Evolutionary conservation across 2,797 vertebrate genomes (phyloP).

Genomic region (Sebastes flavidus): DNA sequence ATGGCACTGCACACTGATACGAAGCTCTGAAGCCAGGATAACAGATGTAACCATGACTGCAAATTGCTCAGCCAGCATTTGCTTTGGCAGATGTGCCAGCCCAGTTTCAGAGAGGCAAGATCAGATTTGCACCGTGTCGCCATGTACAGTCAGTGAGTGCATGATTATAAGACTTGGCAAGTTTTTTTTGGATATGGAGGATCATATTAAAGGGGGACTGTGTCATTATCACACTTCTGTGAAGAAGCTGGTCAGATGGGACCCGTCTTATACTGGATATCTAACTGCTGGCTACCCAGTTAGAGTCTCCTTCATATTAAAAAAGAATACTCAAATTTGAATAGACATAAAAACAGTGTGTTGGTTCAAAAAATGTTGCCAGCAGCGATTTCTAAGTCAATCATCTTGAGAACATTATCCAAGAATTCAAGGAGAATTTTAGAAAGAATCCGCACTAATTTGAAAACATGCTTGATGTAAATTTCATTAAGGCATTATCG

Average conservation of each 20-base stretch:
- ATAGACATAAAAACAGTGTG: conserved; percentile 1
- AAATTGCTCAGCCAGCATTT: conserved; percentile 40
- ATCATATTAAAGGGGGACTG: background rate
- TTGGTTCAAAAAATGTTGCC: conserved; percentile 12
- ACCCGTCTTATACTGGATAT: conserved; percentile 2
- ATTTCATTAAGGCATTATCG: conserved; percentile 62
- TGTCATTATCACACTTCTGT: conserved; percentile 18
- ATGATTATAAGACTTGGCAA: conserved; percentile 29
- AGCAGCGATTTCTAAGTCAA: conserved; percentile 11
- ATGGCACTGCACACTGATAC: conserved; percentile 12
- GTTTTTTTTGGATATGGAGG: background rate
- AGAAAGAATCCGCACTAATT: conserved; percentile 45
- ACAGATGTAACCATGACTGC: conserved; percentile 42
- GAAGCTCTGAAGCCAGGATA: conserved; percentile 22
- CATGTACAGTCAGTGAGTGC: background rate
- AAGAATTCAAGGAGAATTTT: conserved; percentile 44
- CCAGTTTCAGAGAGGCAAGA: conserved; percentile 20
- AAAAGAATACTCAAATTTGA: conserved; percentile 4
- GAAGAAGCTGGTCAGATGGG: conserved; percentile 14
- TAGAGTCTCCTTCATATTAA: background rate
- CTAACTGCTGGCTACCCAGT: background rate
- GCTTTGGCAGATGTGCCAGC: conserved; percentile 35
- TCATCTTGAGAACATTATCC: conserved; percentile 41
- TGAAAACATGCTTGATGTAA: conserved; percentile 53
- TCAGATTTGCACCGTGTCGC: conserved; percentile 20